Conservation (phyloP, 2,113 vertebrate genomes). For the Ammodytes dubius region DNA sequence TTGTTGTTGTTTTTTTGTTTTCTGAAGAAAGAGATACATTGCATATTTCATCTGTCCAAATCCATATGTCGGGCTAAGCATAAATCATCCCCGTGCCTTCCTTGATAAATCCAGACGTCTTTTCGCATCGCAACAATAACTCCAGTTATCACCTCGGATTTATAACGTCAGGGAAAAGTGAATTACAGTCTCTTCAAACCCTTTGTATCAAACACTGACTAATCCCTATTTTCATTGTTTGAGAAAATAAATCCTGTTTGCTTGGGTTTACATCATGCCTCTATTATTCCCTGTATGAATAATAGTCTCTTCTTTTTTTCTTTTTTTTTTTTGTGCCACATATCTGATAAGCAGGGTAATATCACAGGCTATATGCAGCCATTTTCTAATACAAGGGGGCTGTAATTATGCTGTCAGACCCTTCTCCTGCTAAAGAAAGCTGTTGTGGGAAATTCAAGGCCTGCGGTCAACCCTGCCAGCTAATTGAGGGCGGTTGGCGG, state of each 20-base stretch:
- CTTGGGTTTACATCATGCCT: slow-evolving; percentile 49
- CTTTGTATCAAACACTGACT: slow-evolving; percentile 20
- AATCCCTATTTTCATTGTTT: slow-evolving; percentile 45
- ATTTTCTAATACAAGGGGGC: slow-evolving; percentile 62
- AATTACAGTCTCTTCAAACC: slow-evolving; percentile 18
- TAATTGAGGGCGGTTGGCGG: slow-evolving; percentile 59
- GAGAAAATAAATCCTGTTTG: slow-evolving; percentile 56
- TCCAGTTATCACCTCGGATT: slow-evolving; percentile 35
- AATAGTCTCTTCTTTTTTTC: slow-evolving; percentile 38
- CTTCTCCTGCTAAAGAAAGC: slow-evolving; percentile 51
- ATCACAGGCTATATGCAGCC: slow-evolving; percentile 53
- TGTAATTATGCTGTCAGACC: slow-evolving; percentile 72
- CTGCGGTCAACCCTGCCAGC: slow-evolving; percentile 58
- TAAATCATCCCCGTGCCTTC: slow-evolving; percentile 11
- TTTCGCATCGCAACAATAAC: slow-evolving; percentile 13
- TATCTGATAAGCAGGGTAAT: slow-evolving; percentile 68
- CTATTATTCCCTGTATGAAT: slow-evolving; percentile 64
- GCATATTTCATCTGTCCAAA: slow-evolving; percentile 44
- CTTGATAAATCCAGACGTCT: slow-evolving; percentile 7
- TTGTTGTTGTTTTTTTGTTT: slow-evolving; percentile 2
- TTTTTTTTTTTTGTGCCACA: slow-evolving; percentile 2
- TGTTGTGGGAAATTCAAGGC: slow-evolving; percentile 49
- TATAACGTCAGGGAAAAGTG: slow-evolving; percentile 26
- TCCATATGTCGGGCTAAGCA: slow-evolving; percentile 24
- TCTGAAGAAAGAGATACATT: slow-evolving; percentile 42